Base-by-base conservation (phyloP, 1,140 invertebrate genomes). In the Drosophila ogumai region DNA sequence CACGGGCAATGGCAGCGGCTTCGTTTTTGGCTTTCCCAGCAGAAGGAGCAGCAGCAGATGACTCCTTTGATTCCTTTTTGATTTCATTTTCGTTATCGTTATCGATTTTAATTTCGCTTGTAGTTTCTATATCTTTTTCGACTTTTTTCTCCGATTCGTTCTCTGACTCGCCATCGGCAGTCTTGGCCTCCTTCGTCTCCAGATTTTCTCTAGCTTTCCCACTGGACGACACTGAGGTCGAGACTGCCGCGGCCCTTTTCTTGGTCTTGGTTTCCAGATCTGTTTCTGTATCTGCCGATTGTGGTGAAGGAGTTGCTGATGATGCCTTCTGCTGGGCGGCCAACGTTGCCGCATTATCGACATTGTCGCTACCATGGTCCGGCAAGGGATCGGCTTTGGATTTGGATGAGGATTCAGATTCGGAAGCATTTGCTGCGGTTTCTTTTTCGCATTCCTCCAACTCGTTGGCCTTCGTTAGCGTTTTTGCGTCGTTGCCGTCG, bases 71-170 rank as follows among this genome's bases (percentile, higher is more conserved):
- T 59, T 78, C 58, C 38, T 58, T 66, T 44, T 76, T 43, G 25
- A 6, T 49, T 22, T 69, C 94, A 6, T 94, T 94, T 15, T 92
- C 65, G 22, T 92, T 38, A 17, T 52, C 94, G 5, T 94, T 94
- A n/a, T 50, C 47, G n/a, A 87, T 64, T 17, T 92, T 19, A 25
- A n/a, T 55, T 74, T 82, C 81, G 68, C 22, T 82, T 15, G 78
- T 60, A 36, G 40, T 65, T 75, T 71, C 44, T 7, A 43, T 32
- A 15, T 68, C 94, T 5, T 94, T 94, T 22, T 54, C 32, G 13
- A 90, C 55, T 17, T 92, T 79, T 90, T 69, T 49, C 31, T 69
- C 85, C 85, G 49, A 75, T 43, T 86, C 81, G 49, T 34, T 76
- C 43, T 85, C 86, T 64, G 80, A 73, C 59, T 80, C 79, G 34